phyloP scores from a whole-genome alignment of 1,140 invertebrate species.

The Rhopalosiphum padi region DNA sequence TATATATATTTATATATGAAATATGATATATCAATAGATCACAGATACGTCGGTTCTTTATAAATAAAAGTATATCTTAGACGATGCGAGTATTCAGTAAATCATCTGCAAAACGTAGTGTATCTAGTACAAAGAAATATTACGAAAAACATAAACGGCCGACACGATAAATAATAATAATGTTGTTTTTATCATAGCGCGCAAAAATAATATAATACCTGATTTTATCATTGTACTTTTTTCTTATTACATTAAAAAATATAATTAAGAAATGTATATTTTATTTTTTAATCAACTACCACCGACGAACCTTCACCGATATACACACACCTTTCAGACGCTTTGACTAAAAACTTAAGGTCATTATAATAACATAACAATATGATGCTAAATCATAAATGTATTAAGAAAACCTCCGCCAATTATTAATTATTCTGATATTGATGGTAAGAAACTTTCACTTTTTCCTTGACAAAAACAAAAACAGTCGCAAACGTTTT shows the following conservation, averaged over 20 bases:
- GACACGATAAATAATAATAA: conserved; percentile 10
- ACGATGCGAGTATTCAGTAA: neutral
- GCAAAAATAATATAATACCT: conserved; percentile 2
- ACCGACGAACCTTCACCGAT: conserved; percentile 12
- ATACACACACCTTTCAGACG: neutral
- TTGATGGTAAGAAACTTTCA: neutral
- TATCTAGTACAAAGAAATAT: neutral
- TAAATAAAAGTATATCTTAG: neutral
- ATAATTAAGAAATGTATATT: conserved; percentile 36
- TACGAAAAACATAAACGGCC: neutral
- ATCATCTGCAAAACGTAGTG: neutral
- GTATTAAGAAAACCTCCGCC: conserved; percentile 1
- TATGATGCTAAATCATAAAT: conserved; percentile 9
- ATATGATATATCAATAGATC: neutral
- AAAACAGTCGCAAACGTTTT: neutral
- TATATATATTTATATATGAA: too few relatives aligned
- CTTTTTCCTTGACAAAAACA: neutral
- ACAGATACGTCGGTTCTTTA: neutral
- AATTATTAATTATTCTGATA: conserved; percentile 21
- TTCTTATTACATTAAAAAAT: conserved; percentile 13
- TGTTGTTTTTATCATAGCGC: neutral
- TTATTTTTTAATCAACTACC: conserved; percentile 26
- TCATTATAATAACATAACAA: conserved; percentile 7
- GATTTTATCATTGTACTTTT: neutral
- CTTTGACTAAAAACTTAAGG: neutral